These are phyloP conservation scores for Capreolus pygargus DNA, from an alignment of 2,113 vertebrate species.

Conservation along the genomic window DNA sequence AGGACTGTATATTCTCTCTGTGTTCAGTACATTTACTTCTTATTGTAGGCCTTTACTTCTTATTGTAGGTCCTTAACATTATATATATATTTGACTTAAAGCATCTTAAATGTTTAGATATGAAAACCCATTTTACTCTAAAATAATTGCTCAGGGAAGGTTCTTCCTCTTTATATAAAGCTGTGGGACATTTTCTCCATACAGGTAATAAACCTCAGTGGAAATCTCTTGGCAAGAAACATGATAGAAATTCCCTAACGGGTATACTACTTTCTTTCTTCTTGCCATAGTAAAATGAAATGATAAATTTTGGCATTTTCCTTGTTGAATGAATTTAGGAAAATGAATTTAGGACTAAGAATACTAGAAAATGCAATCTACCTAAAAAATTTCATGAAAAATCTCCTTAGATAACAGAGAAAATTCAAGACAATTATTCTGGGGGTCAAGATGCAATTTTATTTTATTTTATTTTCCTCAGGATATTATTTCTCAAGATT, in stretches of 20 bases:
- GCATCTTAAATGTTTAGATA: neutral
- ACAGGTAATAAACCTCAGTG: conserved; percentile 11
- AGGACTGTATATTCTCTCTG: neutral
- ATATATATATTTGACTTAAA: neutral
- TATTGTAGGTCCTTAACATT: neutral
- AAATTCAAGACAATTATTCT: neutral
- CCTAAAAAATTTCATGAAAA: neutral
- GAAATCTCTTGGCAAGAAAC: conserved; percentile 1
- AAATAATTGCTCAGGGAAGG: neutral
- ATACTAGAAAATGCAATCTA: neutral
- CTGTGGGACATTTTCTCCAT: neutral
- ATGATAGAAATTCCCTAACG: neutral
- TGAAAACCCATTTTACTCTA: neutral
- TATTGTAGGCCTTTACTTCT: neutral
- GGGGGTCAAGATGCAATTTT: neutral
- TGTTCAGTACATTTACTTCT: neutral
- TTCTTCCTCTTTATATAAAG: neutral
- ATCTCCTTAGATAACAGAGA: neutral
- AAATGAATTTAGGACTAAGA: neutral
- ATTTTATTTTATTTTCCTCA: neutral
- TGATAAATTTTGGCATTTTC: neutral
- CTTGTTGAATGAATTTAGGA: neutral
- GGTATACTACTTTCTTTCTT: neutral
- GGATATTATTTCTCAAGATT: neutral
- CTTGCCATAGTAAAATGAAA: neutral